Evolutionary conservation across 2,888 invertebrate genomes (phyloP).

Genomic region (Unio pictorum): DNA sequence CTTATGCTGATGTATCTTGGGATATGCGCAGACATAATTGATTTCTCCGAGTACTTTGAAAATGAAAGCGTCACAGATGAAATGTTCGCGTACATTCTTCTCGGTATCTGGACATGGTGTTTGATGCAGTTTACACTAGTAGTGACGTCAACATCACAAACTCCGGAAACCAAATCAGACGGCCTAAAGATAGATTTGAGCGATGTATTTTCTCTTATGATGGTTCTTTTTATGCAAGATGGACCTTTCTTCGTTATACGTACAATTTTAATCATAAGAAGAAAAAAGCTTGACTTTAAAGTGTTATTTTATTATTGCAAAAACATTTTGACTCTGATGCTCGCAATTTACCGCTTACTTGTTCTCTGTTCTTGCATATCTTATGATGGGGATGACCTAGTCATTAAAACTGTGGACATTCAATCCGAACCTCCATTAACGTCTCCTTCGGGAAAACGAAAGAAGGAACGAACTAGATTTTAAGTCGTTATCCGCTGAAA

Average conservation of each 20-base stretch:
- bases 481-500: too few relatives aligned
- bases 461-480: too few relatives aligned
- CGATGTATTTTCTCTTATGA: constrained; percentile 27
- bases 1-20: constrained; percentile 34
- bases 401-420: constrained; percentile 1
- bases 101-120: constrained; percentile 31
- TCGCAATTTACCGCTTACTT: constrained; percentile 23
- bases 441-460: too few relatives aligned
- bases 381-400: constrained; percentile 30
- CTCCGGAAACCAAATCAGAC: background rate
- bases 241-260: constrained; percentile 26
- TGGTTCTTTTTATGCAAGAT: constrained; percentile 40
- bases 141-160: constrained; percentile 20
- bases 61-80: constrained; percentile 5
- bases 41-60: constrained; percentile 32
- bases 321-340: constrained; percentile 25
- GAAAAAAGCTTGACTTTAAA: constrained; percentile 15
- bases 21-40: constrained; percentile 33
- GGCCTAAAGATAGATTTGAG: constrained; percentile 3
- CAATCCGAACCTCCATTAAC: too few relatives aligned
- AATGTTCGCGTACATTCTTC: constrained; percentile 11
- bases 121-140: constrained; percentile 33
- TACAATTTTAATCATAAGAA: constrained; percentile 16
- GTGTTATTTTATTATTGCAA: constrained; percentile 33
- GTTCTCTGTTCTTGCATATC: constrained; percentile 24